phyloP scores from a whole-genome alignment of 2,888 invertebrate genomes.

The Vannuccia rotundouncinata region DNA sequence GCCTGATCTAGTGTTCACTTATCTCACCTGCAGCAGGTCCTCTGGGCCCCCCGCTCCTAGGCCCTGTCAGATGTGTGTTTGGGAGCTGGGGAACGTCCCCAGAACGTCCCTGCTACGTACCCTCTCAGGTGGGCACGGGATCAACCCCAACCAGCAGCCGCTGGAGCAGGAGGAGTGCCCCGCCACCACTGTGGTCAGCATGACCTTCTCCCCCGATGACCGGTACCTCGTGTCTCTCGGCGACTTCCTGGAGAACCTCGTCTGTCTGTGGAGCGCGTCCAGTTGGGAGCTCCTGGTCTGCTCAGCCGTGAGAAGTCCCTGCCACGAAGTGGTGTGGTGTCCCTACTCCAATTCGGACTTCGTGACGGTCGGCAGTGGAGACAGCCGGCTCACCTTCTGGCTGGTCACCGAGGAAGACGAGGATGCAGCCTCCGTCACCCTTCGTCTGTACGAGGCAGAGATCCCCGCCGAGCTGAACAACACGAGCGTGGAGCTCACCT shows the following conservation, averaged over 20 bases:
- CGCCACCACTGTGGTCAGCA: conserved; percentile 4
- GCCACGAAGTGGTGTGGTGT: conserved; percentile 1
- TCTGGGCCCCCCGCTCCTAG: neutral
- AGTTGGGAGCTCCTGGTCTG: neutral
- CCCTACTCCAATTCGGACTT: conserved; percentile 10
- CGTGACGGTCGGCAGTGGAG: neutral
- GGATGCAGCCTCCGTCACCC: neutral
- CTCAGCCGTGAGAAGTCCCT: neutral
- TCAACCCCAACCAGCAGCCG: neutral
- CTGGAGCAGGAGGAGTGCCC: neutral
- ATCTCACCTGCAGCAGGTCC: neutral
- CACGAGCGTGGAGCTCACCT: neutral
- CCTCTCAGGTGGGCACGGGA: neutral
- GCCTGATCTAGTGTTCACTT: neutral
- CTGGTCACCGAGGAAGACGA: neutral
- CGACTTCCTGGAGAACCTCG: conserved; percentile 29
- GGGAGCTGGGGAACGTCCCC: neutral
- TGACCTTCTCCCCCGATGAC: conserved; percentile 38
- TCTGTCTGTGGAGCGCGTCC: conserved; percentile 35
- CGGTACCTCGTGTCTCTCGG: conserved; percentile 38
- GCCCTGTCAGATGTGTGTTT: conserved; percentile 5
- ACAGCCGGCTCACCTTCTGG: conserved; percentile 10
- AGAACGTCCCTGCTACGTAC: neutral
- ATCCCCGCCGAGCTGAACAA: conserved; percentile 48
- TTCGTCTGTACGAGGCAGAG: conserved; percentile 50